Base-by-base conservation (phyloP, 2,888 invertebrate species). In the Agriotes lineatus region DNA sequence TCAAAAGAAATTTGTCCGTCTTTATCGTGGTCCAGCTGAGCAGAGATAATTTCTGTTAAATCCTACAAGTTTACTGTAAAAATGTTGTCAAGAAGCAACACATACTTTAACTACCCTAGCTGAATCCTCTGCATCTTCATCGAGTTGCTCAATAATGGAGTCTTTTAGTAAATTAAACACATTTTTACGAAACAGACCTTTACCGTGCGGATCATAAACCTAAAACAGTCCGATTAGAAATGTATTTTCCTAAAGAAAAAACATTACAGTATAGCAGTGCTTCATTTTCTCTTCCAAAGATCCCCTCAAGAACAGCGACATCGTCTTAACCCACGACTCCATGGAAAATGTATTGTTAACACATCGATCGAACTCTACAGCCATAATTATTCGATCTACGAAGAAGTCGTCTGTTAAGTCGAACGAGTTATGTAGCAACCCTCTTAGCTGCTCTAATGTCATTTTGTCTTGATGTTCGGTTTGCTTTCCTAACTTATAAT, bases 11-110 rank as follows among this genome's bases (percentile, higher is more conserved):
- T 90, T 63, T 89, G 85, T 0, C 93, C 93, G 78, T 94, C 94
- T 67, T 90, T 85, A 78, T 94, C 94, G 0, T 86, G 71, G 77
- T 94, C 94, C 87, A 94, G 89, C 78, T 92, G 90, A 78, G 90
- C 92, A 10, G 93, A 84, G 75, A 92, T 85, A 18, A 91, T 88
- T 75, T 92, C 92, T 0, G 91, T 90, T 78, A 94, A 86, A 78
- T 94, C 94, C 88, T 92, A 86, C 10, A 83, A 54, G n/a, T n/a
- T n/a, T n/a, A n/a, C n/a, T n/a, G n/a, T n/a, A n/a, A n/a, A n/a
- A n/a, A n/a, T n/a, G n/a, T n/a, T 25, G 25, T 25, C 25, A 25
- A 25, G 7, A 25, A 25, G 3, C 25, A 25, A 25, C 25, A 25
- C 20, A 14, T 18, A 18, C n/a, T 20, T 78, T n/a, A 25, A 25